phyloP scores from a whole-genome alignment of 2,888 invertebrate species.

The Tachina fera region DNA sequence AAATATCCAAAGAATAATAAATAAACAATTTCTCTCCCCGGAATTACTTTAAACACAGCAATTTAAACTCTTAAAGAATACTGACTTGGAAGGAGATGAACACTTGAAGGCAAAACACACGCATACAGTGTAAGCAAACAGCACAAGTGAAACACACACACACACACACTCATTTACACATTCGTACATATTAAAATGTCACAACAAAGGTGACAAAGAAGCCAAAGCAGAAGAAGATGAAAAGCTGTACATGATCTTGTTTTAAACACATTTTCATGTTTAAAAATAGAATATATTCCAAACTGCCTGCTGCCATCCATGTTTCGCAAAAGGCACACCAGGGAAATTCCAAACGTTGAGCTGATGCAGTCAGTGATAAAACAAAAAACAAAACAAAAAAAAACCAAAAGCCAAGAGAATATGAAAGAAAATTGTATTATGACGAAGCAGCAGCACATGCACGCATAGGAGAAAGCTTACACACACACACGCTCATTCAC shows the following conservation, averaged over 20 bases:
- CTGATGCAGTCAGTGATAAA: constrained; percentile 37
- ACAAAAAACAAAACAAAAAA: constrained; percentile 23
- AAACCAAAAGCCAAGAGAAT: constrained; percentile 10
- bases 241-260: constrained; percentile 15
- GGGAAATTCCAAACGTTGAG: constrained; percentile 44
- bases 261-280: constrained; percentile 23
- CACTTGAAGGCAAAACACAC: constrained; percentile 9
- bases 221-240: background rate
- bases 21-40: constrained; percentile 48
- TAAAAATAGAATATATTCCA: constrained; percentile 27
- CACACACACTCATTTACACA: constrained; percentile 1
- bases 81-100: background rate
- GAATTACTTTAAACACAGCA: constrained; percentile 41
- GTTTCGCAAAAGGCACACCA: constrained; percentile 49
- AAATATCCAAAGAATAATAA: constrained; percentile 36
- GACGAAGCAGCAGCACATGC: background rate
- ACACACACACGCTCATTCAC: background rate
- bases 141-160: constrained; percentile 5
- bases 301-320: constrained; percentile 20
- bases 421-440: constrained; percentile 24
- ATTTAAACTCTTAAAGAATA: constrained; percentile 20
- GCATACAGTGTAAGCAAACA: constrained; percentile 1
- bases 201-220: constrained; percentile 37
- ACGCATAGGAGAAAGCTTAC: background rate
- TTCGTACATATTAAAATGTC: background rate